Evolutionary conservation across 1,140 invertebrate species (phyloP).

Genomic region (Drosophila biarmipes): DNA sequence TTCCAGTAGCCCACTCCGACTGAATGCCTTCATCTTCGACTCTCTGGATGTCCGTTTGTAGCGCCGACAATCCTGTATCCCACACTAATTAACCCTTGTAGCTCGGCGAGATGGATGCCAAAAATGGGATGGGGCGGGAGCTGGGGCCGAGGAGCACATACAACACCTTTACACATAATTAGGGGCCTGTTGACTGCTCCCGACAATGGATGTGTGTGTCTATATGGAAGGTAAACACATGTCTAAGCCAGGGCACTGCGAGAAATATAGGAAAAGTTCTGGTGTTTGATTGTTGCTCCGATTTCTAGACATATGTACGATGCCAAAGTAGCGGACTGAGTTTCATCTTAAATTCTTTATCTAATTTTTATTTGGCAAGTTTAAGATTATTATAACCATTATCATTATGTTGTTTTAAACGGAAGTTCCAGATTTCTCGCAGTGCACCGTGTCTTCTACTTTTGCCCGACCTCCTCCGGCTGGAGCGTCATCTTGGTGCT

Average conservation of each 20-base stretch:
- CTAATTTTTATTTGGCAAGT: no score
- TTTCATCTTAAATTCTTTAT: no score
- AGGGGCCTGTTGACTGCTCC: constrained; percentile 73
- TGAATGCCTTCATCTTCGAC: constrained; percentile 22
- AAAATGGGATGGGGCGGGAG: constrained; percentile 5
- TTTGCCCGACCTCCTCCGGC: constrained; percentile 14
- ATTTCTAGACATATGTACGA: no score
- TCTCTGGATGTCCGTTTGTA: constrained; percentile 18
- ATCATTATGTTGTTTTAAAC: no score
- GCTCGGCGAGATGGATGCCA: constrained; percentile 13
- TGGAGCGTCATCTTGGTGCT: constrained; percentile 13
- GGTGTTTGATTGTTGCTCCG: not conserved
- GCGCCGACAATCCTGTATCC: constrained; percentile 39
- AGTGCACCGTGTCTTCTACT: constrained; percentile 24
- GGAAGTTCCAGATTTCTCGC: not conserved
- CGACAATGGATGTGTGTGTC: constrained; percentile 56
- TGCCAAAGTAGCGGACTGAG: no score
- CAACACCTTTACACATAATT: constrained; percentile 81
- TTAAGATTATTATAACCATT: no score
- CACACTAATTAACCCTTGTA: constrained; percentile 71
- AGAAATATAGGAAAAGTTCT: not conserved
- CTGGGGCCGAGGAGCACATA: constrained; percentile 15
- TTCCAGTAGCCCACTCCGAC: constrained; percentile 36
- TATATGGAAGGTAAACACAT: constrained; percentile 67
- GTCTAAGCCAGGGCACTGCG: constrained; percentile 3